These are phyloP conservation scores for Hemistola chrysoprasaria DNA, from an alignment of 2,888 invertebrate genomes.

Conservation along the genomic window DNA sequence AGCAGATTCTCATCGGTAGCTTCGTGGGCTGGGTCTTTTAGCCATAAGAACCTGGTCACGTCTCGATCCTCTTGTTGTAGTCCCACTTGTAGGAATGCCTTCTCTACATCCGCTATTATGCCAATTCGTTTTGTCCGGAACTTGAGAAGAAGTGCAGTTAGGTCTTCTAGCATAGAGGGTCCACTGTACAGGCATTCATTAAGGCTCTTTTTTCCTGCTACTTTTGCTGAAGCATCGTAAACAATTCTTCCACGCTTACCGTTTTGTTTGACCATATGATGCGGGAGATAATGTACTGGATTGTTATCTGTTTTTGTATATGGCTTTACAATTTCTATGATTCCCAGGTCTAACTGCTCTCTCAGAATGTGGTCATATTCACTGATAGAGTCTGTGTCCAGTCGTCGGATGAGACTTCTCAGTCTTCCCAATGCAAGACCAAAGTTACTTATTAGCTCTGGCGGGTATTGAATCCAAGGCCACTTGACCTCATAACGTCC, in stretches of 20 bases:
- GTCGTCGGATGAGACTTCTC: constrained; percentile 10
- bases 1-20: constrained; percentile 12
- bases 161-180: constrained; percentile 30
- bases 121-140: constrained; percentile 28
- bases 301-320: not conserved
- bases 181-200: constrained; percentile 33
- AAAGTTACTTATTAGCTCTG: constrained; percentile 17
- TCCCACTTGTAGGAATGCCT: constrained; percentile 32
- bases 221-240: constrained; percentile 27
- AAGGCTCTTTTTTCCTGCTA: constrained; percentile 21
- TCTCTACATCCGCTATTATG: constrained; percentile 32
- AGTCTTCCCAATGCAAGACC: constrained; percentile 24
- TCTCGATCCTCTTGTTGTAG: constrained; percentile 26
- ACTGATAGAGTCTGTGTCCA: not conserved
- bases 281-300: constrained; percentile 24
- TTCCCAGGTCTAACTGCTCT: not conserved
- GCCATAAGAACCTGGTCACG: constrained; percentile 31
- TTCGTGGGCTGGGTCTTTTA: constrained; percentile 13
- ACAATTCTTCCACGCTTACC: constrained; percentile 20
- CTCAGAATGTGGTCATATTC: not conserved
- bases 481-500: no score
- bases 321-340: not conserved
- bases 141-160: constrained; percentile 26
- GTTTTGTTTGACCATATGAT: constrained; percentile 13
- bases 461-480: no score